A percentile compares a stretch with the other conserved stretches of the same genome.
Conservation (phyloP, 1,140 invertebrate species). For the Helicorthomorpha holstii region DNA sequence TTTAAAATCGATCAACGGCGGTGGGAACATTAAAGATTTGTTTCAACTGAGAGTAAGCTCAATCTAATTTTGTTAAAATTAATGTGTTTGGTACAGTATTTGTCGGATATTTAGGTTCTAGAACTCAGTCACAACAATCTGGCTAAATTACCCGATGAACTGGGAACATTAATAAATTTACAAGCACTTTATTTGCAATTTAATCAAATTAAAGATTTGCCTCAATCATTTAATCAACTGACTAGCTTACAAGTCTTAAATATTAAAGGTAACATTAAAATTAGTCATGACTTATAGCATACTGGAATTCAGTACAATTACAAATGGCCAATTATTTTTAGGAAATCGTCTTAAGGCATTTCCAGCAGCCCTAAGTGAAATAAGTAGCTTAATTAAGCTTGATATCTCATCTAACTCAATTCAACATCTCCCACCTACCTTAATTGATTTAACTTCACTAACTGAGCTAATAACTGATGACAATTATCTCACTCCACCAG, state of each 20-base stretch:
- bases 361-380: slow-evolving; percentile 40
- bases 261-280: slow-evolving; percentile 7
- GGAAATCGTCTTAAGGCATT: slow-evolving; percentile 33
- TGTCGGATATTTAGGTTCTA: slow-evolving; percentile 30
- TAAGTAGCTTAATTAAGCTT: slow-evolving; percentile 37
- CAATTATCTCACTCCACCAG: not conserved
- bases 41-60: slow-evolving; percentile 31
- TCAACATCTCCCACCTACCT: slow-evolving; percentile 18
- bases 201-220: not conserved
- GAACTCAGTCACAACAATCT: slow-evolving; percentile 54
- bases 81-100: too few species aligned
- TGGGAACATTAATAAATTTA: slow-evolving; percentile 26
- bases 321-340: not conserved
- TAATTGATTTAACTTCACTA: not conserved
- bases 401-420: slow-evolving; percentile 27
- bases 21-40: slow-evolving; percentile 48
- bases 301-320: not conserved
- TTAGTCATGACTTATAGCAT: not conserved
- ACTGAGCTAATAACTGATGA: not conserved
- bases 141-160: slow-evolving; percentile 41
- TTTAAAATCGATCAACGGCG: slow-evolving; percentile 44
- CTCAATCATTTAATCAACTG: slow-evolving; percentile 18
- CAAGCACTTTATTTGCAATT: not conserved
- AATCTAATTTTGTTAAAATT: too few species aligned
- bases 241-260: slow-evolving; percentile 28